phyloP scores from a whole-genome alignment of 2,888 invertebrate genomes.

The Hartigia nigra region DNA sequence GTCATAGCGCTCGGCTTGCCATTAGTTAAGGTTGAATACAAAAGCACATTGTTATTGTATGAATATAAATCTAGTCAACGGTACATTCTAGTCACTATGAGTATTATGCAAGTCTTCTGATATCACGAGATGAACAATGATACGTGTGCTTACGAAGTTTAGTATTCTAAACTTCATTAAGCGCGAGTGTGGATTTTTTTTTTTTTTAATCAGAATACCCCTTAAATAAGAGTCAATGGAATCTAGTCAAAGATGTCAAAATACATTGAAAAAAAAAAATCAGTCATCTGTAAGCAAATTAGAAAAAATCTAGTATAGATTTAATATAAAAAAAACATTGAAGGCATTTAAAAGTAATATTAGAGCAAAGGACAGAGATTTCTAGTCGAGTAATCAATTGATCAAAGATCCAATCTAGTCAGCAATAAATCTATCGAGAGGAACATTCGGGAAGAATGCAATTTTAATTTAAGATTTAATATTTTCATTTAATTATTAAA shows the following conservation, averaged over 20 bases:
- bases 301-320: not conserved
- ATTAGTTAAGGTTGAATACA: not conserved
- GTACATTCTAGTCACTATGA: not conserved
- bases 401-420: not conserved
- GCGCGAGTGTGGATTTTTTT: not conserved
- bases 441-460: conserved; percentile 40
- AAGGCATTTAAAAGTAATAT: not conserved
- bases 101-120: not conserved
- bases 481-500: conserved; percentile 1
- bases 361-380: not conserved
- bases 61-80: not conserved
- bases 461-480: conserved; percentile 33
- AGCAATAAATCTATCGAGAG: not conserved
- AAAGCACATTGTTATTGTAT: not conserved
- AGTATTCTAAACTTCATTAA: not conserved
- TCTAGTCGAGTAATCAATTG: not conserved
- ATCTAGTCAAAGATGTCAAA: not conserved
- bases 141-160: not conserved
- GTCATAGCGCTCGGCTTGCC: not conserved
- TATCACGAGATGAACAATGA: not conserved
- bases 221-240: not conserved
- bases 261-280: not conserved
- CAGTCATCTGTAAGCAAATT: not conserved
- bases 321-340: not conserved
- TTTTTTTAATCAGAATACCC: not conserved